Evolutionary conservation across 53 echinoderm and acorn worm genomes (phyloP), one percentile per base, ranked within the genome.

Genomic region (Apostichopus leukothele): DNA sequence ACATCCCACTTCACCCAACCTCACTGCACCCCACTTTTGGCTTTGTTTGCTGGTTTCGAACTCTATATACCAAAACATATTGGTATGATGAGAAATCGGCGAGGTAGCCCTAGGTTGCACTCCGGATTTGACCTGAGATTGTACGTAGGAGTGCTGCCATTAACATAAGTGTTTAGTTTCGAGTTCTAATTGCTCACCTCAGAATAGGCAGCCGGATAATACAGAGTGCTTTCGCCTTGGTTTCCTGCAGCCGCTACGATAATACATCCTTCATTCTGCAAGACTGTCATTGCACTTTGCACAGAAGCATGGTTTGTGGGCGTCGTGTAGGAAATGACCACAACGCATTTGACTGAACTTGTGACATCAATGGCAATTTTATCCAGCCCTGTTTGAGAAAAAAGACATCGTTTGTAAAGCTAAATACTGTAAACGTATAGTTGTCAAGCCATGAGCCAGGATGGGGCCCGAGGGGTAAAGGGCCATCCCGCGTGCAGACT

Each of bases 211-310:
- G 77, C 77, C 16, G 77, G 77, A 51, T 77, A 77, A 77, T 18
- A 51, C 16, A 7, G 6, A 4, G 51, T 2, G 5, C 16, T 7
- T 2, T 7, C 16, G 39, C 52, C 77, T 6, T 14, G 4, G 39
- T 77, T 77, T 39, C 77, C 77, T 3, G 77, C 77, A 6, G 77
- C 22, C 10, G 77, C 77, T 77, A 77, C 77, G 22, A 77, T 13
- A 4, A 18, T 77, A 51, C 16, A 77, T 16, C 39, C 39, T 13
- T 12, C 77, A 13, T 7, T 50, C 1, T 7, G 7, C 5, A 77
- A 39, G 77, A 7, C 39, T 6, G 4, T 4, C 22, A 77, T 77
- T 2, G 51, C 51, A 7, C 14, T 13, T 1, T 16, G 0, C 50
- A 77, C 14, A 27, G n/a, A 50, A 51, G 51, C 0, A 9, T 16